Evolutionary conservation across 2,113 vertebrate species (phyloP).

Genomic region (Australoheros scitulus): DNA sequence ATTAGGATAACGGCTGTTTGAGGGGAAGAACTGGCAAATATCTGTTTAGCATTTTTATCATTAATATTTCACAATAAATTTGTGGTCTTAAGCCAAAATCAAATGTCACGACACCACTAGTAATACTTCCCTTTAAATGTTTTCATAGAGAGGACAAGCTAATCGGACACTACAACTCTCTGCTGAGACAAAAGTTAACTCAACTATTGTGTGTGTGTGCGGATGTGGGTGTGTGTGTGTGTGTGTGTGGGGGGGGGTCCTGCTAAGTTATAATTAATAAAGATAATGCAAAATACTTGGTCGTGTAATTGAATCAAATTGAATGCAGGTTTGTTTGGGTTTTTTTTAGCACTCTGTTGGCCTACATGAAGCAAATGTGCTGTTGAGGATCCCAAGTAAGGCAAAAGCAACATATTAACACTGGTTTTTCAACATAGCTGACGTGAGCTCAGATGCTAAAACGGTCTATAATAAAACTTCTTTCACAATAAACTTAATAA

Average conservation of each 20-base stretch:
- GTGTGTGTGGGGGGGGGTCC: background rate
- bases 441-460: background rate
- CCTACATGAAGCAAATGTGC: background rate
- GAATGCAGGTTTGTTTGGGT: background rate
- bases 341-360: background rate
- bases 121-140: background rate
- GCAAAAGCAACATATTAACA: background rate
- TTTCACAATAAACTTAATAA: background rate
- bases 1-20: constrained; percentile 12
- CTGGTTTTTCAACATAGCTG: no score
- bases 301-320: background rate
- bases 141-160: background rate
- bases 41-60: constrained; percentile 34
- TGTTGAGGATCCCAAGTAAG: background rate
- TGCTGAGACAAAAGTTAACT: background rate
- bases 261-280: background rate
- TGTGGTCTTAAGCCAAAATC: constrained; percentile 21
- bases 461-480: background rate
- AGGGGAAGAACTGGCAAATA: constrained; percentile 41
- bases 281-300: background rate
- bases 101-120: constrained; percentile 9
- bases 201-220: background rate
- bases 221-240: no score
- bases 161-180: constrained; percentile 3
- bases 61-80: constrained; percentile 41